Base-by-base conservation (phyloP, 2,797 vertebrate genomes). In the Malurus leucopterus region DNA sequence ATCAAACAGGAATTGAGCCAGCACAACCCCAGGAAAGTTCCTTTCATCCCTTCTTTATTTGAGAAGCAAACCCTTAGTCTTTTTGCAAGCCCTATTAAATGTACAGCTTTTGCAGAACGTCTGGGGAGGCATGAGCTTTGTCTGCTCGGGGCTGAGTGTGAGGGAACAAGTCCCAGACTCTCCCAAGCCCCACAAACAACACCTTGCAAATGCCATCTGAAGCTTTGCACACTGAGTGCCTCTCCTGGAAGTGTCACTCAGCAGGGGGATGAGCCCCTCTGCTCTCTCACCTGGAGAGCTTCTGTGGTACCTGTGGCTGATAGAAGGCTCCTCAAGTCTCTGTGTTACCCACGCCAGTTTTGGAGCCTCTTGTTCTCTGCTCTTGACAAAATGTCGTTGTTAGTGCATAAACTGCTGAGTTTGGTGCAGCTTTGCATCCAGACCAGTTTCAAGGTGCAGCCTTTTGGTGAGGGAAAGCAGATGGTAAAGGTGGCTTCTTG, bases 21-120 rank as follows among this genome's bases (percentile, higher is more conserved):
- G 83, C 93, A 84, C 93, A 91, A 91, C 94, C 94, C 91, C 93
- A 94, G 93, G 95, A 95, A 95, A 94, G 93, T 92, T 95, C 85
- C 93, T 95, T 95, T 95, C 95, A 95, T 95, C 94, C 94, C 83
- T 89, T 63, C 93, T 94, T 95, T 95, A 95, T 95, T 93, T 95
- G 94, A 91, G 90, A 93, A 89, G 92, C 76, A 91, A 92, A 92
- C 93, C 93, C 89, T 91, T 78, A 88, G 89, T 73, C 89, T 85
- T 93, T 95, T 93, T 92, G 90, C 84, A 91, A 95, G 93, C 82
- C 92, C 93, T 95, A 95, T 94, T 95, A 95, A 95, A 95, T 0
- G 41, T 57, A 63, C 61, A 72, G 87, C 73, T 92, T 95, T 84
- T 90, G 82, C 68, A 79, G 89, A 81, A 87, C 0, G 89, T 93